Percentiles rank a stretch among this genome's conserved stretches.
phyloP scores from a whole-genome alignment of 2,888 invertebrate genomes.

The Coleophora deauratella region DNA sequence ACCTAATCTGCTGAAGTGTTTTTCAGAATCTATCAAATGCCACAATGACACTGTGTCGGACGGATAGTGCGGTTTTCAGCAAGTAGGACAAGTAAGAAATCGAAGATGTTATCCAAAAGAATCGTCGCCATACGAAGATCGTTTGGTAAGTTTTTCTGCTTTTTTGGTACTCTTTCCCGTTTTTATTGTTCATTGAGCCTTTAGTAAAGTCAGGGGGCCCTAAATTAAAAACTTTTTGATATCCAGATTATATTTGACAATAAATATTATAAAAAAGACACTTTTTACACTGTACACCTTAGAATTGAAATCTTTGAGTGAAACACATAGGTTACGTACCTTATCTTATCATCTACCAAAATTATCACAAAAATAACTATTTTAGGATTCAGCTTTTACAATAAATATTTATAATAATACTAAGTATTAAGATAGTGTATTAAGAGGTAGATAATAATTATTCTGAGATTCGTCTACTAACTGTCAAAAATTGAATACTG shows the following conservation, averaged over 20 bases:
- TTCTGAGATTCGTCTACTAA: conserved; percentile 53
- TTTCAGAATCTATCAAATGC: too few species aligned
- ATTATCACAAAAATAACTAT: conserved; percentile 54
- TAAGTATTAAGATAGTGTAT: conserved; percentile 44
- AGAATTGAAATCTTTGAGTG: conserved; percentile 22
- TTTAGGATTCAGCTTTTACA: conserved; percentile 46
- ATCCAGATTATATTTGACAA: conserved; percentile 58
- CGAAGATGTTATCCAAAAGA: too few species aligned
- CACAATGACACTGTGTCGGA: too few species aligned
- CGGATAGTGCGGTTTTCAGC: too few species aligned
- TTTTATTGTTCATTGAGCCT: too few species aligned
- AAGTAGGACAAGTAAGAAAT: too few species aligned
- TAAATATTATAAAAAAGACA: conserved; percentile 68
- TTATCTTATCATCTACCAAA: conserved; percentile 29
- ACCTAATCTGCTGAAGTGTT: too few species aligned
- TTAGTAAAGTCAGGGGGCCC: too few species aligned
- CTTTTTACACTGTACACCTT: conserved; percentile 58
- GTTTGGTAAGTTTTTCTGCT: too few species aligned
- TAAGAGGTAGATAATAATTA: conserved; percentile 68
- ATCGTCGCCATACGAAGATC: too few species aligned
- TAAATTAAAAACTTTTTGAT: neutral
- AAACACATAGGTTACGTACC: conserved; percentile 11
- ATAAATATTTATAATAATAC: conserved; percentile 48
- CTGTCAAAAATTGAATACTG: conserved; percentile 63
- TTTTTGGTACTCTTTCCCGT: too few species aligned